Evolutionary conservation across 1,140 invertebrate genomes (phyloP).

Genomic region (Portunus trituberculatus): DNA sequence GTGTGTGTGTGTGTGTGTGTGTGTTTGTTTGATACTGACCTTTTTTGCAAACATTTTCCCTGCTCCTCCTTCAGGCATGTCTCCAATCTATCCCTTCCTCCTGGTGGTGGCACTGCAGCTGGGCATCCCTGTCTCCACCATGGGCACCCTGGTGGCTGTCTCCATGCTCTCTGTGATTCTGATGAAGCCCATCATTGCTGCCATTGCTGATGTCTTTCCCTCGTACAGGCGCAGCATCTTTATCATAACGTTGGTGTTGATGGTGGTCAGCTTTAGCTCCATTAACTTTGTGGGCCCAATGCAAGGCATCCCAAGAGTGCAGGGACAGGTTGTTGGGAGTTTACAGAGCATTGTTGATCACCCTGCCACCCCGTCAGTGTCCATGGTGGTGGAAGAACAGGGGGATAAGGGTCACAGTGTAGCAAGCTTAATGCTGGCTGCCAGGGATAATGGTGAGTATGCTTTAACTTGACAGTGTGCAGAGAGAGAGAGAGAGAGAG

Average conservation of each 20-base stretch:
- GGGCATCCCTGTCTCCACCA: slow-evolving; percentile 49
- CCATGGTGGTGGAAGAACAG: neutral
- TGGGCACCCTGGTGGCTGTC: neutral
- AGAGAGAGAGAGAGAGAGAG: too few species aligned
- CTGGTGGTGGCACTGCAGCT: slow-evolving; percentile 41
- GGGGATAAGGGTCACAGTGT: neutral
- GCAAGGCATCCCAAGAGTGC: neutral
- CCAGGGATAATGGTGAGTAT: neutral
- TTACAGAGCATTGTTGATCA: neutral
- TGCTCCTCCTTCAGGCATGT: neutral
- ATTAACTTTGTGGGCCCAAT: slow-evolving; percentile 33
- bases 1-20: too few species aligned
- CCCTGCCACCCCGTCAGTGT: neutral
- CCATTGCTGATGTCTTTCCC: slow-evolving; percentile 50
- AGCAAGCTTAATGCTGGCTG: neutral
- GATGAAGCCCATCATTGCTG: slow-evolving; percentile 40
- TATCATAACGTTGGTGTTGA: neutral
- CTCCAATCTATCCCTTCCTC: slow-evolving; percentile 49
- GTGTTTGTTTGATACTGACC: too few species aligned
- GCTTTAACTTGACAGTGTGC: neutral
- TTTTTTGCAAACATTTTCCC: too few species aligned
- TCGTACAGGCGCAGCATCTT: slow-evolving; percentile 39
- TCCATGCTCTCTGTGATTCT: slow-evolving; percentile 3
- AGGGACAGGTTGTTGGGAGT: neutral
- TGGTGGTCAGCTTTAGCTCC: slow-evolving; percentile 44